Base-by-base conservation (phyloP, 1,140 invertebrate genomes). In the Aradophagus sp. region DNA sequence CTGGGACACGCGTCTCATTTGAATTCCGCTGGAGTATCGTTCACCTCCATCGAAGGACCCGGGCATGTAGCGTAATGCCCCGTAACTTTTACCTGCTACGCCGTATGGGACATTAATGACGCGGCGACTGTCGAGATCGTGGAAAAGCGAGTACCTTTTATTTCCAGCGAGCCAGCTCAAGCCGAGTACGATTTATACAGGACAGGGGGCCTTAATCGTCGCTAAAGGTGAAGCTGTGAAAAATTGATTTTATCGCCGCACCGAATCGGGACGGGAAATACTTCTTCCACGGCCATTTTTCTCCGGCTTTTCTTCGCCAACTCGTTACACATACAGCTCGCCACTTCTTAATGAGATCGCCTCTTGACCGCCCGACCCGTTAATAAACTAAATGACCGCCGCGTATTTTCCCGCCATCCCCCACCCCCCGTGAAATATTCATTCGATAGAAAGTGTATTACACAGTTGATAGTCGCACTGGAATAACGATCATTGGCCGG, bases 1-100 rank as follows among this genome's bases (percentile, higher is more conserved):
- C 62, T 58, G 53, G 65, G 73, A 79, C 68, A 73, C 70, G 68
- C 70, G 75, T 79, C 77, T 81, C 81, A 81, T 83, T 83, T 79
- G 76, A 80, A 83, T 81, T 80, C 81, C 74, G 74, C 65, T 61
- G 76, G 74, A 58, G 78, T 80, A 78, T 77, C 79, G 66, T 75
- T 73, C 59, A 75, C 67, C 73, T 74, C 73, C 71, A 77, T 81
- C 77, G 78, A 77, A 80, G 76, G 74, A 78, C 69, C 76, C 52
- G 73, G 76, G 78, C 73, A 79, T 80, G 71, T 70, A 73, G 36
- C 61, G 36, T 62, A 69, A 58, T 73, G 59, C 56, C 50, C 65
- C 59, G 71, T 74, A 74, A 74, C 71, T 74, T 74, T 74, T 74
- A 74, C 71, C 71, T 53, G 71, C 58, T 73, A 65, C 65, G 53